Percentiles rank a stretch among this genome's conserved stretches.
Evolutionary conservation across 2,797 vertebrate genomes (phyloP).

Genomic region (Pitangus sulphuratus): DNA sequence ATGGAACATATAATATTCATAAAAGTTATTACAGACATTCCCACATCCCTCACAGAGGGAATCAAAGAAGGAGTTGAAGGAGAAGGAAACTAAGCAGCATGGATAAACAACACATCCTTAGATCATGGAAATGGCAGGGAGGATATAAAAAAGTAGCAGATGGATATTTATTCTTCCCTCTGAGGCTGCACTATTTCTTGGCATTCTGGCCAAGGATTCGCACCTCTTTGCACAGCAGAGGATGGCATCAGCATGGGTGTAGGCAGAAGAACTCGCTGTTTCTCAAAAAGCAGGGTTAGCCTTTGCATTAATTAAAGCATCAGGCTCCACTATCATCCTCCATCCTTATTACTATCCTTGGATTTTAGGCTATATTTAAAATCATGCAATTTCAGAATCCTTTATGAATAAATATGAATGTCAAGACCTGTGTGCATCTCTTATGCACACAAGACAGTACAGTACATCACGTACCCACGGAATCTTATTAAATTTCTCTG

Average conservation of each 20-base stretch:
- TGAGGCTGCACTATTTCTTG: not conserved
- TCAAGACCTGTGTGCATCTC: constrained; percentile 57
- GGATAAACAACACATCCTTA: constrained; percentile 17
- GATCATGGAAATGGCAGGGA: not conserved
- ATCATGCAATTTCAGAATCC: constrained; percentile 45
- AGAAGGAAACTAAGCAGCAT: constrained; percentile 7
- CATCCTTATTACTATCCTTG: constrained; percentile 43
- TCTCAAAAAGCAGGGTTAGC: constrained; percentile 32
- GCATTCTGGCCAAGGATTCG: not conserved
- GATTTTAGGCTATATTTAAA: constrained; percentile 61
- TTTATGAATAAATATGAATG: constrained; percentile 65
- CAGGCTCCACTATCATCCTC: constrained; percentile 12
- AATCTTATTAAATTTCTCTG: constrained; percentile 63
- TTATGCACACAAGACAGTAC: constrained; percentile 42
- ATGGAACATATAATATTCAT: constrained; percentile 11
- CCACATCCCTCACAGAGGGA: not conserved
- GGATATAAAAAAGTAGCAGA: constrained; percentile 17
- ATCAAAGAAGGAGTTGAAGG: constrained; percentile 20
- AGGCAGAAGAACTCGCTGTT: constrained; percentile 24
- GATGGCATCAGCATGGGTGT: constrained; percentile 11
- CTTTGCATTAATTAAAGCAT: constrained; percentile 56
- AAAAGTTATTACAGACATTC: constrained; percentile 6
- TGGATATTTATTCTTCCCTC: constrained; percentile 18
- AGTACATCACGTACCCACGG: constrained; percentile 45
- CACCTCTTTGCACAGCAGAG: not conserved